Base-by-base conservation (phyloP, 2,113 vertebrate genomes). In the Scatophagus argus region DNA sequence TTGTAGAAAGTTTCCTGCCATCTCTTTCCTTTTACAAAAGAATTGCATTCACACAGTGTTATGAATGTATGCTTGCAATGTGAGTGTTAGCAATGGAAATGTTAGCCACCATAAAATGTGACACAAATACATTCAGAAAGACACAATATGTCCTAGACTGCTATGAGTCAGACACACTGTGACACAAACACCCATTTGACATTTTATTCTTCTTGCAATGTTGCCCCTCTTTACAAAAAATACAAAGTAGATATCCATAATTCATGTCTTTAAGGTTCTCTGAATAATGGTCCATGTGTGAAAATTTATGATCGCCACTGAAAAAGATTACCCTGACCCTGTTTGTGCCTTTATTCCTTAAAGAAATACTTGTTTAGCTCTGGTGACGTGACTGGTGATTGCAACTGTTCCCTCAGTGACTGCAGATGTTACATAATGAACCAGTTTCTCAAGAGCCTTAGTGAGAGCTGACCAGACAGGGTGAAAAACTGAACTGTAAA, bases 381-480 rank as follows among this genome's bases (percentile, higher is more conserved):
- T 10, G 23, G 31, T 71, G 21, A 54, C 27, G 29, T 38, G n/a
- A 17, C 14, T 0, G 8, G 3, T 21, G 4, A 16, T 17, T n/a
- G 9, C 19, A 54, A 38, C 38, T 8, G 38, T 52, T 43, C 12
- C 3, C 16, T 10, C 2, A 7, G n/a, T 21, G 19, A 67, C 39
- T 47, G 27, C 39, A 36, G 51, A 49, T 25, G 32, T 69, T 68
- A 29, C 43, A 49, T 23, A 66, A 80, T 32, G 11, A 62, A 16
- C 8, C 29, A 29, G 31, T 76, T 63, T 76, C 55, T 59, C 60
- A 63, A 52, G 49, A 44, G 21, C 9, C 10, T 29, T 10, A 11
- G 1, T 21, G 6, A 65, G 16, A 51, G 11, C 61, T 54, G 56
- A 87, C 58, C 25, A 14, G 9, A 38, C 41, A 23, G 16, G 25